phyloP scores from a whole-genome alignment of 2,888 invertebrate genomes.

The Stegana nigrithorax region DNA sequence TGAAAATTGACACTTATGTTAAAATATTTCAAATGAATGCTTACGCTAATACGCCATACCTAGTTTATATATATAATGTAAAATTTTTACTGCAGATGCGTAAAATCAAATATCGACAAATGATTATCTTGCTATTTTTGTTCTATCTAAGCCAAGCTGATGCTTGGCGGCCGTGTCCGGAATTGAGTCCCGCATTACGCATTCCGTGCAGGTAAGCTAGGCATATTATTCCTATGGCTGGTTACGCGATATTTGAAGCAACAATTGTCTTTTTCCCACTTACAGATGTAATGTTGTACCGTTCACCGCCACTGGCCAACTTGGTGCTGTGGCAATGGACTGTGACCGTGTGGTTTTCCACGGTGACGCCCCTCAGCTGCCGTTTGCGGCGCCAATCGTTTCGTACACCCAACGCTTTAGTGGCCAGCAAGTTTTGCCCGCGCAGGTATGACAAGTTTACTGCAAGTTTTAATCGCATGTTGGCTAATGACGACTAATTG shows the following conservation, averaged over 20 bases:
- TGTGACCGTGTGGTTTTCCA: conserved; percentile 87
- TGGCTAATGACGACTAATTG: neutral
- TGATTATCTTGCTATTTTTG: conserved; percentile 46
- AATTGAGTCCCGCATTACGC: conserved; percentile 80
- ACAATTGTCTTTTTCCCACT: too few relatives aligned
- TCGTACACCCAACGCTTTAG: conserved; percentile 83
- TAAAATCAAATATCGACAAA: too few relatives aligned
- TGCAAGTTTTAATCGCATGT: neutral
- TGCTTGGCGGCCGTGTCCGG: conserved; percentile 80
- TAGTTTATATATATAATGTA: conserved; percentile 24
- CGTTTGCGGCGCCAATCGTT: conserved; percentile 83
- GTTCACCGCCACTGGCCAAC: conserved; percentile 70
- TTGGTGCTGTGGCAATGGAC: conserved; percentile 77
- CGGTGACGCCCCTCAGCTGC: conserved; percentile 80
- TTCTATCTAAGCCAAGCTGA: conserved; percentile 59
- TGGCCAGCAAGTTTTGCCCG: conserved; percentile 84
- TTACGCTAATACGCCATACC: neutral
- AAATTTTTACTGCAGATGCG: conserved; percentile 35
- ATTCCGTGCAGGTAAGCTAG: conserved; percentile 76
- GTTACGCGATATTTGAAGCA: neutral
- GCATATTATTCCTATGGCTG: conserved; percentile 42
- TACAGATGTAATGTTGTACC: conserved; percentile 71
- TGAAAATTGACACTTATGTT: conserved; percentile 47
- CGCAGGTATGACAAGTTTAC: conserved; percentile 72
- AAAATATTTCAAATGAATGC: too few relatives aligned